Percentiles rank a stretch among this genome's conserved stretches.
phyloP scores from a whole-genome alignment of 1,140 invertebrate genomes.

The Portunus trituberculatus region DNA sequence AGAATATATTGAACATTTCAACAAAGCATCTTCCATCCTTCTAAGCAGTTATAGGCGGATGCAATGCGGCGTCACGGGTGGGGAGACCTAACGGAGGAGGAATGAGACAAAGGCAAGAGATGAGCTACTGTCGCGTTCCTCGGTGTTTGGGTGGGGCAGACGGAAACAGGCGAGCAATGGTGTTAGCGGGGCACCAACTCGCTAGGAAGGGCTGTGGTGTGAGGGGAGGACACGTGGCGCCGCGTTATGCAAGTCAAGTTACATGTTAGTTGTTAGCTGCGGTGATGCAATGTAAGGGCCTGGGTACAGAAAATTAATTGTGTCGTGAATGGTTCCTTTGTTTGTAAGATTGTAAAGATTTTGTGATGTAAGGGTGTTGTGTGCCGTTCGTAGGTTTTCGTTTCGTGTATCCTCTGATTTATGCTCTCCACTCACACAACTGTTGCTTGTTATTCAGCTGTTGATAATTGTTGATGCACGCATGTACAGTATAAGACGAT shows the following conservation, averaged over 20 bases:
- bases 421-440: too few relatives aligned
- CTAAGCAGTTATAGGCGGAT: background rate
- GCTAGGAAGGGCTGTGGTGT: background rate
- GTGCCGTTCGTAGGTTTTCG: too few relatives aligned
- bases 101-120: background rate
- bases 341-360: too few relatives aligned
- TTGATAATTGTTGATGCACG: too few relatives aligned
- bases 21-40: too few relatives aligned
- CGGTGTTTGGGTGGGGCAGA: background rate
- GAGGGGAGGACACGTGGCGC: background rate
- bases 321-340: too few relatives aligned
- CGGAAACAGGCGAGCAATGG: background rate
- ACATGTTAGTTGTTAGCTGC: background rate
- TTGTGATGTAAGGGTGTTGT: too few relatives aligned
- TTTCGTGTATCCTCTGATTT: too few relatives aligned
- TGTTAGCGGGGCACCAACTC: background rate
- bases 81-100: background rate
- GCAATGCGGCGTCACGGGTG: background rate
- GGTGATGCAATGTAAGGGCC: background rate
- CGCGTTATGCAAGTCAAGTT: background rate
- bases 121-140: background rate
- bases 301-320: too few relatives aligned
- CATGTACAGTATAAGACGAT: too few relatives aligned
- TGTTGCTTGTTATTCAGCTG: too few relatives aligned
- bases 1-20: too few relatives aligned